Conservation (phyloP, 2,797 vertebrate species). For the Phrynocephalus guinanensis region DNA sequence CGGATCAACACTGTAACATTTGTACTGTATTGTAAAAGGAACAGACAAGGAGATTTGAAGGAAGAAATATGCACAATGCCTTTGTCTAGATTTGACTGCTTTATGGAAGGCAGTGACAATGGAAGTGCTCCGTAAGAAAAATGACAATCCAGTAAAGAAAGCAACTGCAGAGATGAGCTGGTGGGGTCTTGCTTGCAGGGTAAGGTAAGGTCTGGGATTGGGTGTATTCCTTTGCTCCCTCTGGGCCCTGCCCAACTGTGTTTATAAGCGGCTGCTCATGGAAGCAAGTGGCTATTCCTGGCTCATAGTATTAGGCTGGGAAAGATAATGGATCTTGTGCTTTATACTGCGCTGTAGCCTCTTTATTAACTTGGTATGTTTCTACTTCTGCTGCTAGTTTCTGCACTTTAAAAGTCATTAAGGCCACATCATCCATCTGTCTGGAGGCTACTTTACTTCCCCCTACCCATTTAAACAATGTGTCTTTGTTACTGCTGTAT, state of each 20-base stretch:
- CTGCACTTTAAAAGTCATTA: constrained; percentile 41
- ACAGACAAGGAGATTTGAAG: neutral
- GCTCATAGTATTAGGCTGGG: neutral
- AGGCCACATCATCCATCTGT: neutral
- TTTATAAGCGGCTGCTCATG: neutral
- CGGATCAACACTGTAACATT: neutral
- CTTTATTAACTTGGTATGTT: rapidly evolving
- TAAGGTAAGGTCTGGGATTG: neutral
- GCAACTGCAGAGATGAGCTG: neutral
- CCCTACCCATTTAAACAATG: neutral
- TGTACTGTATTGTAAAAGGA: neutral
- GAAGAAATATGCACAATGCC: neutral
- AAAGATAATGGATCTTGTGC: neutral
- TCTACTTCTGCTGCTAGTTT: constrained; percentile 13
- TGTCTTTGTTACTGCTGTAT: constrained; percentile 41
- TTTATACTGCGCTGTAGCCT: neutral
- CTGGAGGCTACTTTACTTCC: constrained; percentile 41
- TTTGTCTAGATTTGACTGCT: neutral
- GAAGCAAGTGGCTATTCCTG: neutral
- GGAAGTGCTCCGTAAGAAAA: neutral
- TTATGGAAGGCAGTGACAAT: neutral
- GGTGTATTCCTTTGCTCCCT: neutral
- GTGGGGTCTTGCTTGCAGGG: neutral
- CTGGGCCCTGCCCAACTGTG: neutral
- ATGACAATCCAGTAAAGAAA: neutral